These are phyloP conservation scores for Cyprinodon tularosa DNA, from an alignment of 2,113 vertebrate species.

Conservation along the genomic window DNA sequence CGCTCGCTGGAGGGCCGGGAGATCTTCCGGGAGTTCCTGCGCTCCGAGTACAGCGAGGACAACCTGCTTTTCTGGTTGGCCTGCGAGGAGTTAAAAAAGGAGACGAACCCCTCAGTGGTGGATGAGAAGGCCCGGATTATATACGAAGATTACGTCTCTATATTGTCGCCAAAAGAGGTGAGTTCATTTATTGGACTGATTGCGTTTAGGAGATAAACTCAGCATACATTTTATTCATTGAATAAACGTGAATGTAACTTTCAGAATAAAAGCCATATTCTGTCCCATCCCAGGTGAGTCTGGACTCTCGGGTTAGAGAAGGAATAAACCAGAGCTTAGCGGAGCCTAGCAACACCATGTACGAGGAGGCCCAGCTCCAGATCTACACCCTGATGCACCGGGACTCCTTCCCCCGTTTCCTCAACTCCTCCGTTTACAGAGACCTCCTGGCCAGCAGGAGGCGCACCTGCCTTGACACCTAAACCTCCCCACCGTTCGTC, in stretches of 20 bases:
- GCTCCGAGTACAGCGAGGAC: constrained; percentile 97
- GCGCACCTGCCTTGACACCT: constrained; percentile 89
- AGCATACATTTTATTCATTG: too few relatives aligned
- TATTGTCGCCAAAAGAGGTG: constrained; percentile 97
- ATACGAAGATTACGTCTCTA: constrained; percentile 98
- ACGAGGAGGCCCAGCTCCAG: constrained; percentile 96
- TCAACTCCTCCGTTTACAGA: constrained; percentile 94
- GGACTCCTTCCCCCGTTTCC: constrained; percentile 97
- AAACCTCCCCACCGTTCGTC: constrained; percentile 66
- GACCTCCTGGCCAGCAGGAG: constrained; percentile 88
- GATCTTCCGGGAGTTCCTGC: constrained; percentile 94
- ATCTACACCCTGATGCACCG: constrained; percentile 99
- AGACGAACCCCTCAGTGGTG: constrained; percentile 85
- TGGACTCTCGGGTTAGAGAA: constrained; percentile 95
- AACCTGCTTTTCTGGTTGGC: constrained; percentile 98
- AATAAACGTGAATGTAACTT: neutral
- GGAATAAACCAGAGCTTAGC: constrained; percentile 93
- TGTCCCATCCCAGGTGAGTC: constrained; percentile 85
- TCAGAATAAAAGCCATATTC: neutral
- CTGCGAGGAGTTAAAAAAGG: constrained; percentile 95
- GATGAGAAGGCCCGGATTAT: constrained; percentile 95
- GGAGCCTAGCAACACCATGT: constrained; percentile 90
- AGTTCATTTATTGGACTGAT: neutral
- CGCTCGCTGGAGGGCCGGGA: constrained; percentile 90
- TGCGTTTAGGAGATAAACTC: too few relatives aligned